Evolutionary conservation across 1,140 invertebrate genomes (phyloP).

Genomic region (Micrasema longulum): DNA sequence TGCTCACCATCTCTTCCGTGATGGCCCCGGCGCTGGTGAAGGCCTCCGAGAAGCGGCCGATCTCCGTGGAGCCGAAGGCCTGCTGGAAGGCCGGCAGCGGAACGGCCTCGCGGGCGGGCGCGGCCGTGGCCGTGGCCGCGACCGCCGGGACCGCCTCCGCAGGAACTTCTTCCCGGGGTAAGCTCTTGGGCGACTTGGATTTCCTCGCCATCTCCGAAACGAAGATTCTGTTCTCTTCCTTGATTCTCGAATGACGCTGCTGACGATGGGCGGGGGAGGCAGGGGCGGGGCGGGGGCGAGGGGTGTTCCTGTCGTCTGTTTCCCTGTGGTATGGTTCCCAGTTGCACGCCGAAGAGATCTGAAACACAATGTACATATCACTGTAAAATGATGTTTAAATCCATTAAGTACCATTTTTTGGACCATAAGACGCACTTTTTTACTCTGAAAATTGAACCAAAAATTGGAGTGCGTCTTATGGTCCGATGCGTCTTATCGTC

Average conservation of each 20-base stretch:
- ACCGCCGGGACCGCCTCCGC: neutral
- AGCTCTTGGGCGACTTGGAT: constrained; percentile 47
- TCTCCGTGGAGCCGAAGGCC: constrained; percentile 82
- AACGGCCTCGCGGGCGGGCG: constrained; percentile 40
- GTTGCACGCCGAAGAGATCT: constrained; percentile 5
- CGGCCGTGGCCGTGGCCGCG: neutral
- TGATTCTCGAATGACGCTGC: constrained; percentile 3
- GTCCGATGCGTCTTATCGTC: too few species aligned
- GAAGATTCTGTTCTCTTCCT: constrained; percentile 17
- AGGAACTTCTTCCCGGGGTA: constrained; percentile 17
- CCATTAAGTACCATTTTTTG: too few species aligned
- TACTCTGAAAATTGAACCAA: too few species aligned
- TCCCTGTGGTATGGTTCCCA: constrained; percentile 26
- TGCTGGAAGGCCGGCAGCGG: constrained; percentile 81
- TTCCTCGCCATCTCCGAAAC: constrained; percentile 35
- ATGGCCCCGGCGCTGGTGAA: constrained; percentile 58
- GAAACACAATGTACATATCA: constrained; percentile 4
- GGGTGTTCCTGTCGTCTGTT: constrained; percentile 17
- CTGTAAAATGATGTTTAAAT: too few species aligned
- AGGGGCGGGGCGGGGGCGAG: constrained; percentile 9
- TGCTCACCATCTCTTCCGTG: constrained; percentile 50
- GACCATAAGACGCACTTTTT: too few species aligned
- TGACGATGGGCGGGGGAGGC: constrained; percentile 18
- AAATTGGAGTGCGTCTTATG: too few species aligned
- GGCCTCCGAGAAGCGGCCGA: constrained; percentile 76